Conservation (phyloP, 2,113 vertebrate genomes). For the Hemichromis elongatus region DNA sequence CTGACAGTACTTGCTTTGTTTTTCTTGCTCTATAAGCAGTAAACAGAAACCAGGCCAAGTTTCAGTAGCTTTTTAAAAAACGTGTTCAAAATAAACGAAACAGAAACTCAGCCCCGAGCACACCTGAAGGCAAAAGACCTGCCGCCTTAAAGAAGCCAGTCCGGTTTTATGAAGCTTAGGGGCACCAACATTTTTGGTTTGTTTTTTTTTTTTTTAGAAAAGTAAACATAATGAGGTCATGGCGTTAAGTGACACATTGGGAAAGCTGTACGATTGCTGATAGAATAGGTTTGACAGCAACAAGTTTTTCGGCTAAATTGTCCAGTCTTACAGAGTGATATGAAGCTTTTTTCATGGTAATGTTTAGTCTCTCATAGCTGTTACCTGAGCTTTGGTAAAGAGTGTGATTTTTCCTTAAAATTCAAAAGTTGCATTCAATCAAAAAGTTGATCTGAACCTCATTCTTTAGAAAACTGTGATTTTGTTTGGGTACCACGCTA, state of each 20-base stretch:
- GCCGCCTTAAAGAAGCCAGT: background rate
- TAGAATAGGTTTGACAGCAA: background rate
- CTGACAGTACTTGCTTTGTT: background rate
- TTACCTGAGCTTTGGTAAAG: background rate
- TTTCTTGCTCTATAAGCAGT: background rate
- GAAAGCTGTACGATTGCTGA: background rate
- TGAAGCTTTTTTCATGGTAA: background rate
- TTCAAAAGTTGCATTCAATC: no score
- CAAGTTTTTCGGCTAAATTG: background rate
- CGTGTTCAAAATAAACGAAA: background rate
- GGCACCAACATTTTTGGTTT: background rate
- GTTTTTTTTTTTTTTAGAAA: background rate
- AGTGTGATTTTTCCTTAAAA: background rate
- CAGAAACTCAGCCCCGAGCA: background rate
- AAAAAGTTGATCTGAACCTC: background rate
- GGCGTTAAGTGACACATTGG: accelerated
- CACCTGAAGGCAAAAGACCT: background rate
- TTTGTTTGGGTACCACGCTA: no score
- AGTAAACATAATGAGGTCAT: background rate
- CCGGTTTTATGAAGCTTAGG: background rate
- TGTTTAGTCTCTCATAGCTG: background rate
- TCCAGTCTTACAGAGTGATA: background rate
- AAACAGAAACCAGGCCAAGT: background rate
- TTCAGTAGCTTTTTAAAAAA: background rate
- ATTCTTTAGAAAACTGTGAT: background rate